These are phyloP conservation scores for Anoplius nigerrimus DNA, from an alignment of 2,888 invertebrate genomes.

Conservation along the genomic window DNA sequence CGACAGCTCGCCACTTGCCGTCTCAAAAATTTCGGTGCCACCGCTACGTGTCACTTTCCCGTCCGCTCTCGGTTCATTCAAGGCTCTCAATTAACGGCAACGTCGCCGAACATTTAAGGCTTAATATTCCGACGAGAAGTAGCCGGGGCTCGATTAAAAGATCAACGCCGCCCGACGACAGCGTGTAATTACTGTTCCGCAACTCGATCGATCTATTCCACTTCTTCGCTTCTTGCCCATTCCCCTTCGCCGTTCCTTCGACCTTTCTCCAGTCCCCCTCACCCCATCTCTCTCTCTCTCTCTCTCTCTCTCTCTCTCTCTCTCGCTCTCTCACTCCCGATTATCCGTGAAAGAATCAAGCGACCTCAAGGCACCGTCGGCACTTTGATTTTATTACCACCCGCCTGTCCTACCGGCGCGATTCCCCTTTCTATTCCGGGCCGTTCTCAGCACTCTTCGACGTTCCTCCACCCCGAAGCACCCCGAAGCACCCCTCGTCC, in stretches of 20 bases:
- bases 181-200: slow-evolving; percentile 5
- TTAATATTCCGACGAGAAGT: neutral
- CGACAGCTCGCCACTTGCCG: too few species aligned
- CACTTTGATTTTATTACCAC: slow-evolving; percentile 46
- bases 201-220: neutral
- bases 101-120: too few species aligned
- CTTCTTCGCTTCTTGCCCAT: neutral
- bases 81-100: too few species aligned
- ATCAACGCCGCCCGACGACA: neutral
- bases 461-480: too few species aligned
- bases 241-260: too few species aligned
- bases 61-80: too few species aligned
- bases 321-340: neutral
- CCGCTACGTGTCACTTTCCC: too few species aligned
- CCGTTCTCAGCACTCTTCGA: neutral
- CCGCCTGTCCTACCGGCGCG: neutral
- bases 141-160: neutral
- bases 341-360: slow-evolving; percentile 32
- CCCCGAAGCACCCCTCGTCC: neutral
- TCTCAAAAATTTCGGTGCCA: too few species aligned
- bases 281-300: slow-evolving; percentile 2
- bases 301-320: neutral
- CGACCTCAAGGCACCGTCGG: slow-evolving; percentile 20
- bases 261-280: neutral
- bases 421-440: neutral